phyloP scores from a whole-genome alignment of 2,113 vertebrate species.

The Ceyx melanurus region DNA sequence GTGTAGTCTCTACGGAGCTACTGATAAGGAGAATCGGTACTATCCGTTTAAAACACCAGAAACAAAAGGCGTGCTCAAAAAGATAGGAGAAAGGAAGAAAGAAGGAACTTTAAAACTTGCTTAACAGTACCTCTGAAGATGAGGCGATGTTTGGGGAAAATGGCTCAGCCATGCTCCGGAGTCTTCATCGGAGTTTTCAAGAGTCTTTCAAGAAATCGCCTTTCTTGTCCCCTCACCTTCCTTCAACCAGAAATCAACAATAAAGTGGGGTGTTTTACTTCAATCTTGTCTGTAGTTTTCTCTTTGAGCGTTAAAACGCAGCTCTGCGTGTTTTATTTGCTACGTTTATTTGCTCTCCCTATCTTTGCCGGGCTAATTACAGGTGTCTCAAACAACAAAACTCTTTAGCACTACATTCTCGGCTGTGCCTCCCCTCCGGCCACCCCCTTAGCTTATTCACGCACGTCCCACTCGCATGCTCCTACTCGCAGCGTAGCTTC shows the following conservation, averaged over 20 bases:
- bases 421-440: not conserved
- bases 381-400: not conserved
- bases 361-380: not conserved
- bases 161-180: not conserved
- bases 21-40: not conserved
- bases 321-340: not conserved
- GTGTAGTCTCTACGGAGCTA: not conserved
- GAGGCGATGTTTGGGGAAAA: not conserved
- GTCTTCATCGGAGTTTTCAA: not conserved
- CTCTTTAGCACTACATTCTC: not conserved
- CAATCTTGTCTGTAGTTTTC: not conserved
- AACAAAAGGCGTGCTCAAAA: not conserved
- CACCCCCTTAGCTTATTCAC: accelerated
- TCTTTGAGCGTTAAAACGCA: not conserved
- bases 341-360: not conserved
- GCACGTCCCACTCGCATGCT: accelerated
- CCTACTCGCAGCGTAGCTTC: too few relatives aligned
- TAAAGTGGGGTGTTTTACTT: not conserved
- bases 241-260: not conserved
- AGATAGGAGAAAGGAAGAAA: not conserved
- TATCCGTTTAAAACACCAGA: not conserved
- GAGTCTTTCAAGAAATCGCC: not conserved
- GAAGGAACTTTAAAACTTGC: not conserved
- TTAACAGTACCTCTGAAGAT: not conserved
- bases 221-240: not conserved